These are phyloP conservation scores for Lycia hirtaria DNA, from an alignment of 2,888 invertebrate genomes.

Conservation along the genomic window DNA sequence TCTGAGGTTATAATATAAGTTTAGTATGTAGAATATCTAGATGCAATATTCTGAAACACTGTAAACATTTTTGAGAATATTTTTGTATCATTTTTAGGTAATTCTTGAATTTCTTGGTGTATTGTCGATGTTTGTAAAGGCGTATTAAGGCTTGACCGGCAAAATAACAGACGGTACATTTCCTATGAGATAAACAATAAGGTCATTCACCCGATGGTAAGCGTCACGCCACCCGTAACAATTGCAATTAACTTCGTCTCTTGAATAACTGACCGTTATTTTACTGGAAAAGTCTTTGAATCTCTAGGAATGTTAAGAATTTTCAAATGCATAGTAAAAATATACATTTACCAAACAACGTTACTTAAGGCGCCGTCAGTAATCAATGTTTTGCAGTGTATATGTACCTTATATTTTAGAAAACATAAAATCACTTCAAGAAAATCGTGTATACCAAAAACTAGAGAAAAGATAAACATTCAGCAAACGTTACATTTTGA, in stretches of 20 bases:
- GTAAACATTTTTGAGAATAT: background rate
- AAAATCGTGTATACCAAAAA: too few species aligned
- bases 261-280: constrained; percentile 1
- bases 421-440: too few species aligned
- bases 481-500: too few species aligned
- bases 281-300: background rate
- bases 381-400: too few species aligned
- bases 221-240: constrained; percentile 7
- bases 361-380: too few species aligned
- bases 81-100: background rate
- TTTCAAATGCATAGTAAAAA: too few species aligned
- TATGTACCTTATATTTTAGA: too few species aligned
- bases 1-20: too few species aligned
- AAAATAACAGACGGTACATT: constrained; percentile 2
- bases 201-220: constrained; percentile 13
- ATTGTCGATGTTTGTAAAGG: constrained; percentile 19
- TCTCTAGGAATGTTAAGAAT: background rate
- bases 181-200: background rate
- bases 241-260: background rate
- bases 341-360: too few species aligned
- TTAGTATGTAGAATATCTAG: too few species aligned
- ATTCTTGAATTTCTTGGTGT: constrained; percentile 26
- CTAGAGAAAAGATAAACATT: too few species aligned
- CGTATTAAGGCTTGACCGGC: constrained; percentile 4
- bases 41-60: background rate